These are phyloP conservation scores for Sitophilus oryzae DNA, from an alignment of 1,140 invertebrate genomes.

Conservation along the genomic window DNA sequence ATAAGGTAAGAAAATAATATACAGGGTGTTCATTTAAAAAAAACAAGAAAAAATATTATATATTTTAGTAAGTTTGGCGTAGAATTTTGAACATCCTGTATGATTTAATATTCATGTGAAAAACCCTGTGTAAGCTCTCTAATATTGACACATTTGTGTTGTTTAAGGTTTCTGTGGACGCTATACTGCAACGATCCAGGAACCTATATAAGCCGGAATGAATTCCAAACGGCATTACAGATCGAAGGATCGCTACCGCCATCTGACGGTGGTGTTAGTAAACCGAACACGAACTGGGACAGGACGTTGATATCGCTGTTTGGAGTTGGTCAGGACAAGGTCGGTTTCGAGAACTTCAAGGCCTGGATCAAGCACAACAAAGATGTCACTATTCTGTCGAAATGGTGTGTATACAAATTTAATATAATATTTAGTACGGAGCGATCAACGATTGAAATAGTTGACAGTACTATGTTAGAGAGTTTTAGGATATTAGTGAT, in stretches of 20 bases:
- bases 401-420: conserved; percentile 59
- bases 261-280: conserved; percentile 23
- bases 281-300: conserved; percentile 37
- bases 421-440: too few species aligned
- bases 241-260: conserved; percentile 46
- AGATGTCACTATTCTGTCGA: conserved; percentile 70
- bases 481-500: too few species aligned
- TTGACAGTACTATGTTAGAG: too few species aligned
- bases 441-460: too few species aligned
- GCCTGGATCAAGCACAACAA: conserved; percentile 66
- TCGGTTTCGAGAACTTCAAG: conserved; percentile 65
- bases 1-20: too few species aligned
- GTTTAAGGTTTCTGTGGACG: conserved; percentile 70
- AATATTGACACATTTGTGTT: too few species aligned
- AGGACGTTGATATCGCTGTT: conserved; percentile 50
- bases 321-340: conserved; percentile 50
- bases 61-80: too few species aligned
- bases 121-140: too few species aligned
- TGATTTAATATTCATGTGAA: too few species aligned
- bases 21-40: too few species aligned
- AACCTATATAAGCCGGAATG: conserved; percentile 66
- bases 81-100: too few species aligned
- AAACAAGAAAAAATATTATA: too few species aligned
- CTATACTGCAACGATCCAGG: conserved; percentile 78
- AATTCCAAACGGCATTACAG: conserved; percentile 65